Base-by-base conservation (phyloP, 2,113 vertebrate species). In the Pachyramphus minor region DNA sequence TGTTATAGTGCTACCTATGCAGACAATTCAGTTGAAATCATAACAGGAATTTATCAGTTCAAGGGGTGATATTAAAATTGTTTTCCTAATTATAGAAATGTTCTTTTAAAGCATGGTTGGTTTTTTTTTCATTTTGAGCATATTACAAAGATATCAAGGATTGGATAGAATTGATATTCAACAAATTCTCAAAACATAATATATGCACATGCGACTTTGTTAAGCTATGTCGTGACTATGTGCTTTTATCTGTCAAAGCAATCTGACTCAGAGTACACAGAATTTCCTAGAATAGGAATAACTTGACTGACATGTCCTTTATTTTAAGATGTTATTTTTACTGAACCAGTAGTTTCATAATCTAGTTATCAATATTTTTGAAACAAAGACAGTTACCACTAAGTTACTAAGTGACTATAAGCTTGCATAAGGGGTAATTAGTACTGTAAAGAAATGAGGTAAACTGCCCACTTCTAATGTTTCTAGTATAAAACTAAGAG, bases 321-420 rank as follows among this genome's bases (percentile, higher is more conserved):
- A 89, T 82, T 90, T 87, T 73, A 68, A 84, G 52, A 49, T 91
- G 71, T 68, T 96, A 87, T 94, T 97, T 95, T 95, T 93, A 86
- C 55, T 73, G 42, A 90, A 62, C 35, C 35, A 69, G 31, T 92
- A 49, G 77, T 87, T 96, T 95, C 69, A 64, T 89, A 90, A 91
- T 87, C 27, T 59, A 35, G 23, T 91, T 88, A 86, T 42, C 78
- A 37, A 62, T 90, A 73, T 82, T 91, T 87, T 77, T 90, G 75
- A 95, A 93, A 95, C 75, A 86, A 93, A 85, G 74, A 24, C 42
- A 47, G n/a, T 73, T 91, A 39, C 30, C 41, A 55, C 58, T 7
- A 39, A 80, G 84, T 88, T 93, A 67, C 77, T 66, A 69, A 79
- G 91, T 71, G 82, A 67, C 59, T 88, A 3, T 85, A 83, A 66